Evolutionary conservation across 2,113 vertebrate genomes (phyloP).

Genomic region (Calidris pygmaea): DNA sequence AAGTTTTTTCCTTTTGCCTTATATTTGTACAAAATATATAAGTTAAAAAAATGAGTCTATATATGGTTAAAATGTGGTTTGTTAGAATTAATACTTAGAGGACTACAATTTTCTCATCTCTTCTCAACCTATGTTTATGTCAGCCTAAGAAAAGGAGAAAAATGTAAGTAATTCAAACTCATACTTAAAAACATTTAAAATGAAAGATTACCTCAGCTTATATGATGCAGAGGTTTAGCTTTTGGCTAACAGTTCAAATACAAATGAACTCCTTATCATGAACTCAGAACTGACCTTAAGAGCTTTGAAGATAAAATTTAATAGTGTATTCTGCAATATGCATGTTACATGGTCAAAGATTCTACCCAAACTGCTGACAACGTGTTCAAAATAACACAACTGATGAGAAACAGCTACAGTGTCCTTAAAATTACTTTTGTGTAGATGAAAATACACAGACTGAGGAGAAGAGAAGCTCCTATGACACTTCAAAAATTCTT

Average conservation of each 20-base stretch:
- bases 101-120: not conserved
- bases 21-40: not conserved
- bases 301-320: not conserved
- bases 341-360: not conserved
- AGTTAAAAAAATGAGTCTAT: not conserved
- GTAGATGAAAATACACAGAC: not conserved
- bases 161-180: not conserved
- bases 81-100: not conserved
- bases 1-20: not conserved
- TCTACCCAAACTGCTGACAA: not conserved
- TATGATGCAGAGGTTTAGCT: not conserved
- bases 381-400: not conserved
- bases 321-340: not conserved
- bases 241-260: not conserved
- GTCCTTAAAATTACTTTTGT: not conserved
- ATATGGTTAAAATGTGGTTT: not conserved
- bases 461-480: not conserved
- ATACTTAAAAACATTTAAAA: not conserved
- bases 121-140: not conserved
- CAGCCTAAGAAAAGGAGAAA: not conserved
- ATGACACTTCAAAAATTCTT: not conserved
- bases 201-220: not conserved
- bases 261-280: not conserved
- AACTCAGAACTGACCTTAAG: not conserved
- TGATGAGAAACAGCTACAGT: not conserved